Conservation (phyloP, 1,140 invertebrate genomes). For the Hesperophylax magnus region DNA sequence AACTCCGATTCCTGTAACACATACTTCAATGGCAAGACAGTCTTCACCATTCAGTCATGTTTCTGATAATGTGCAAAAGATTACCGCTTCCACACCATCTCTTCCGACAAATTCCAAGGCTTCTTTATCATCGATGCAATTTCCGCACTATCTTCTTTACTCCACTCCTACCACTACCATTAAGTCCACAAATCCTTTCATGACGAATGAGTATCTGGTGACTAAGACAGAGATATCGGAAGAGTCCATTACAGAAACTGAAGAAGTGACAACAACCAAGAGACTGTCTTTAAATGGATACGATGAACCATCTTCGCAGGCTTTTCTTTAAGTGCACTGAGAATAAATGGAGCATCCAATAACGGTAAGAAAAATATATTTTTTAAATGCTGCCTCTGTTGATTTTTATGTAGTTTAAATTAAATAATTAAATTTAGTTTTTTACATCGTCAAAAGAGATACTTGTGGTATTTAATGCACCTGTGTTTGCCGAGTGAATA, state of each 20-base stretch:
- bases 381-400: no score
- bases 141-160: slow-evolving; percentile 39
- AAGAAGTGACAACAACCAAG: slow-evolving; percentile 69
- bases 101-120: slow-evolving; percentile 10
- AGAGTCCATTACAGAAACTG: slow-evolving; percentile 65
- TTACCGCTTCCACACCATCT: slow-evolving; percentile 6
- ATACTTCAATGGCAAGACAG: slow-evolving; percentile 17
- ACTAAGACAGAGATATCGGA: slow-evolving; percentile 62
- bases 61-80: slow-evolving; percentile 7
- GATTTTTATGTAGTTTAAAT: no score
- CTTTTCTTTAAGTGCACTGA: slow-evolving; percentile 24
- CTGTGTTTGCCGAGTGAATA: no score
- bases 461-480: no score
- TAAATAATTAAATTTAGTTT: no score
- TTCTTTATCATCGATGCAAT: slow-evolving; percentile 14
- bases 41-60: slow-evolving; percentile 31
- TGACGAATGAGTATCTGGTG: slow-evolving; percentile 53
- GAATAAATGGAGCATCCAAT: slow-evolving; percentile 44
- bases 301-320: slow-evolving; percentile 32
- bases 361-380: slow-evolving; percentile 35
- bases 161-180: slow-evolving; percentile 33
- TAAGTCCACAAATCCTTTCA: slow-evolving; percentile 50
- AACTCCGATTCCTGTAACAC: slow-evolving; percentile 20
- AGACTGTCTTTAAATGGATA: slow-evolving; percentile 65
- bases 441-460: no score